Evolutionary conservation across 2,888 invertebrate genomes (phyloP).

Genomic region (Adelphocoris suturalis): DNA sequence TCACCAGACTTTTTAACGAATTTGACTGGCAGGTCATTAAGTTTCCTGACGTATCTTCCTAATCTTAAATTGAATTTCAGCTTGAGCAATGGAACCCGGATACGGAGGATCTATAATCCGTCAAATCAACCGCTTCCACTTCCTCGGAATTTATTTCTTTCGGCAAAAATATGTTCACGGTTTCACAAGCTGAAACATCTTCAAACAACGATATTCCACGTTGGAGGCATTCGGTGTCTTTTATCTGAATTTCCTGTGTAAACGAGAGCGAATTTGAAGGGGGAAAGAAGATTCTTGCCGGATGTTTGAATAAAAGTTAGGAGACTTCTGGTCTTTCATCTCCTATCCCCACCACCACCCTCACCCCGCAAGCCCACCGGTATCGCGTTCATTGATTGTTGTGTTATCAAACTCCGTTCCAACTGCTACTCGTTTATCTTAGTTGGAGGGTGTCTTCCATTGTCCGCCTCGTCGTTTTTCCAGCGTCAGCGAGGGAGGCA

Average conservation of each 20-base stretch:
- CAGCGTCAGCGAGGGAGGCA: neutral
- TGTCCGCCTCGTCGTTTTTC: constrained; percentile 23
- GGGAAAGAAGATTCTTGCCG: constrained; percentile 7
- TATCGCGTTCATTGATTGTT: constrained; percentile 25
- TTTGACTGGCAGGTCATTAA: no score
- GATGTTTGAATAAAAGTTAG: constrained; percentile 54
- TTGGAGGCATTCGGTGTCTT: constrained; percentile 2
- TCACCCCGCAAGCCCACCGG: no score
- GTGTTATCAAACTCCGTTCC: constrained; percentile 38
- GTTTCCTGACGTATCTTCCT: no score
- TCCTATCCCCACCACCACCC: neutral
- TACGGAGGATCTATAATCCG: no score
- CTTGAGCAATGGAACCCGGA: no score
- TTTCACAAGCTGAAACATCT: no score
- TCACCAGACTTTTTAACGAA: no score
- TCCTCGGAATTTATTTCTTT: no score
- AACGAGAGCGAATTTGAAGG: neutral
- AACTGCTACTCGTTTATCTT: constrained; percentile 37
- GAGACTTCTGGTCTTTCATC: neutral
- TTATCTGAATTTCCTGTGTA: constrained; percentile 1
- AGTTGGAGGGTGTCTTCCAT: neutral
- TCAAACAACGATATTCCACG: neutral
- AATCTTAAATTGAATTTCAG: no score
- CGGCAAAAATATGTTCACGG: no score
- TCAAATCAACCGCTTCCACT: no score